phyloP scores from a whole-genome alignment of 2,113 vertebrate genomes.

The Malaclemys terrapin region DNA sequence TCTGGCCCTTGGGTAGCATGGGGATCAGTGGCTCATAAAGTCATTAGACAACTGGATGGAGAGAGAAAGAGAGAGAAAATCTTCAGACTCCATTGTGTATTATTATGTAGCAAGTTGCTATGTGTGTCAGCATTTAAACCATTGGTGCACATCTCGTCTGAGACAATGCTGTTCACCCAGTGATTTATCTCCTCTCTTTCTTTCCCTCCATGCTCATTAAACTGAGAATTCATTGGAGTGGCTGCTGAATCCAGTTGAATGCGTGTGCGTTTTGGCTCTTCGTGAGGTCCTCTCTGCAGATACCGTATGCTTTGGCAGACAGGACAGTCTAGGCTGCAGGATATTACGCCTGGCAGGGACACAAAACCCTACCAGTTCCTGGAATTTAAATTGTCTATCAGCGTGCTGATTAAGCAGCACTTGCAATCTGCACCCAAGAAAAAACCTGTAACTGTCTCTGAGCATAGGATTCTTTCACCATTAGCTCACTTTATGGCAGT shows the following conservation, averaged over 20 bases:
- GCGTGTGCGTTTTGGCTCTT: constrained; percentile 70
- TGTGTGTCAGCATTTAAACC: constrained; percentile 13
- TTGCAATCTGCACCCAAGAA: constrained; percentile 68
- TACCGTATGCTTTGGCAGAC: constrained; percentile 83
- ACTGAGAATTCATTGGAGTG: not conserved
- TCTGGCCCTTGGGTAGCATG: not conserved
- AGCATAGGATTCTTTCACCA: not conserved
- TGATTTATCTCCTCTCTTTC: constrained; percentile 46
- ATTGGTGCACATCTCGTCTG: not conserved
- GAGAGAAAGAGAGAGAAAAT: constrained; percentile 8
- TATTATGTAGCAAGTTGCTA: not conserved
- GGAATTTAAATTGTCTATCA: constrained; percentile 77
- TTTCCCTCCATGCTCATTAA: not conserved
- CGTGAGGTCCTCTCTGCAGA: constrained; percentile 47
- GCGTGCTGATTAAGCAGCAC: constrained; percentile 70
- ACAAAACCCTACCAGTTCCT: constrained; percentile 72
- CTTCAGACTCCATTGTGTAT: not conserved
- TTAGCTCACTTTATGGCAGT: not conserved
- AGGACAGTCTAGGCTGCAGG: constrained; percentile 74
- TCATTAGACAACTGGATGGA: not conserved
- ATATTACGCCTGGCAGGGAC: constrained; percentile 76
- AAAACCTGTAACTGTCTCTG: not conserved
- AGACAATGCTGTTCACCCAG: not conserved
- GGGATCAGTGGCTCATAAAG: not conserved
- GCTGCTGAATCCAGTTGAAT: constrained; percentile 50